Conservation (phyloP, 2,888 invertebrate species). For the Orchesellides sinensis region DNA sequence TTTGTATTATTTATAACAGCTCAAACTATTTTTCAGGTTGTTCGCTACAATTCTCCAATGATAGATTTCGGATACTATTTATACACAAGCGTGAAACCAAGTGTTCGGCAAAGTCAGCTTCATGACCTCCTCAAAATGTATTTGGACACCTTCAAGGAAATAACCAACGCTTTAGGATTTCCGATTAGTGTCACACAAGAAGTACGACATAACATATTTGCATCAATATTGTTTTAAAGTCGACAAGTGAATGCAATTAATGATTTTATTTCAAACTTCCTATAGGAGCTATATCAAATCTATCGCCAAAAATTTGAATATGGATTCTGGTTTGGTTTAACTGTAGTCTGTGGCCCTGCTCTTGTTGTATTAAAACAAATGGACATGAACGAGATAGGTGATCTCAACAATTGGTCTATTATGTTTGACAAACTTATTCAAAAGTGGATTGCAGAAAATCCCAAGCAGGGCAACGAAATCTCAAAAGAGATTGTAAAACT, state of each 20-base stretch:
- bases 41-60: conserved; percentile 28
- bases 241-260: too few relatives aligned
- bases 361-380: conserved; percentile 51
- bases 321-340: conserved; percentile 48
- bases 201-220: neutral
- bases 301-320: conserved; percentile 41
- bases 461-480: conserved; percentile 14
- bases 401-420: neutral
- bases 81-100: conserved; percentile 49
- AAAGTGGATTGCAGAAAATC: conserved; percentile 60
- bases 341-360: conserved; percentile 9
- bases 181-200: conserved; percentile 21
- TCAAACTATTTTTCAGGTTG: conserved; percentile 25
- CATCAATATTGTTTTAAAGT: neutral
- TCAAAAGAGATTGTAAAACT: conserved; percentile 21
- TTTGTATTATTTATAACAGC: too few relatives aligned
- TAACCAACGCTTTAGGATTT: conserved; percentile 1
- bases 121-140: conserved; percentile 54
- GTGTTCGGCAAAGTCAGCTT: conserved; percentile 32
- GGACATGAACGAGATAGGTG: conserved; percentile 13
- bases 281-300: conserved; percentile 51
- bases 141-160: conserved; percentile 21
- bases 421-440: conserved; percentile 16
- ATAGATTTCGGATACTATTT: conserved; percentile 61
- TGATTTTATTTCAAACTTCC: too few relatives aligned